These are phyloP conservation scores for Dermatemys mawii DNA, from an alignment of 2,113 vertebrate species.

Conservation along the genomic window DNA sequence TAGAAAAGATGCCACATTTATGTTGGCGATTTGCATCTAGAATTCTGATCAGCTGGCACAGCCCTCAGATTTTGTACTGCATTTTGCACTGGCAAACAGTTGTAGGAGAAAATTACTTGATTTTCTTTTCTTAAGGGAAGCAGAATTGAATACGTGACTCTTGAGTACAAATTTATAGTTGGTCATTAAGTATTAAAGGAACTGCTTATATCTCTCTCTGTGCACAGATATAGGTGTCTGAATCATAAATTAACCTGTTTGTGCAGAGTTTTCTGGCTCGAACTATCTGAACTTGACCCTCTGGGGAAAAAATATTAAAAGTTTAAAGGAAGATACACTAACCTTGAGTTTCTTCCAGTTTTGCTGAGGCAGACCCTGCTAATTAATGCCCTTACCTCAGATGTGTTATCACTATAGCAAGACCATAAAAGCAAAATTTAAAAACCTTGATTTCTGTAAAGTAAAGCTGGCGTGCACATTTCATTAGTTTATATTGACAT, in stretches of 20 bases:
- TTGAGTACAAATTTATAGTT: constrained; percentile 10
- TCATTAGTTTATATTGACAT: background rate
- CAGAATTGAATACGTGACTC: background rate
- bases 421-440: background rate
- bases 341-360: constrained; percentile 30
- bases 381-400: constrained; percentile 33
- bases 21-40: background rate
- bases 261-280: constrained; percentile 8
- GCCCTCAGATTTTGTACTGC: background rate
- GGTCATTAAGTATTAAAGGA: constrained; percentile 1
- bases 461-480: background rate
- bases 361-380: background rate
- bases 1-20: background rate
- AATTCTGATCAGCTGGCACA: background rate
- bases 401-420: background rate
- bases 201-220: background rate
- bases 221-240: background rate
- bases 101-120: background rate
- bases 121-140: background rate
- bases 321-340: constrained; percentile 43
- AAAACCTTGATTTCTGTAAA: background rate
- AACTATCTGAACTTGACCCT: constrained; percentile 37
- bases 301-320: constrained; percentile 30
- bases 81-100: background rate
- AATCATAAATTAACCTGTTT: constrained; percentile 50